phyloP scores from a whole-genome alignment of 2,113 vertebrate genomes.

The Leptocoma aspasia region DNA sequence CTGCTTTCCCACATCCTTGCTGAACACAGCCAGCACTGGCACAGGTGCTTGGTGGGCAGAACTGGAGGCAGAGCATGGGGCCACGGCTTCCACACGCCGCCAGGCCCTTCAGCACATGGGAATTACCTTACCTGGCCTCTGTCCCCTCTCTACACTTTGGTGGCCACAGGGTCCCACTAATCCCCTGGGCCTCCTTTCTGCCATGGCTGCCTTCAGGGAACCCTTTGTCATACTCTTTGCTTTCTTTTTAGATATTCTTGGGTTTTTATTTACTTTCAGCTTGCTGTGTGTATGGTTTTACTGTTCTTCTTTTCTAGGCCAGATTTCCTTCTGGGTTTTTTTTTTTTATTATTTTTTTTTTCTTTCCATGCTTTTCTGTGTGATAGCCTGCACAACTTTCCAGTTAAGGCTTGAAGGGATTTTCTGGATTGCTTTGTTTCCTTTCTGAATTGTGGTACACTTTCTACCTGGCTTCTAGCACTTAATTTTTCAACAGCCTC shows the following conservation, averaged over 20 bases:
- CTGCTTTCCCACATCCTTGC: not conserved
- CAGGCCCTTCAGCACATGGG: not conserved
- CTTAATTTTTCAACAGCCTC: slow-evolving; percentile 3
- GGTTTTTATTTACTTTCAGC: not conserved
- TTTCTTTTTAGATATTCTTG: not conserved
- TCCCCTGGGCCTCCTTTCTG: not conserved
- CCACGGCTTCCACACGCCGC: fast-evolving
- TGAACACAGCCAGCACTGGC: not conserved
- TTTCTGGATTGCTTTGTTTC: not conserved
- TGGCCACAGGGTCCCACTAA: not conserved
- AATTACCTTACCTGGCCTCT: not conserved
- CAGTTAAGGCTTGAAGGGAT: not conserved
- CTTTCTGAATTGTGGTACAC: not conserved
- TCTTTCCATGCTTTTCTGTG: not conserved
- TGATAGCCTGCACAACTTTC: not conserved
- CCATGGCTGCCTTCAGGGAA: fast-evolving
- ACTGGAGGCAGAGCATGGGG: not conserved
- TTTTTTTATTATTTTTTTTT: not conserved
- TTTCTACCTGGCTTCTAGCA: not conserved
- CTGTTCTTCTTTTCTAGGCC: not conserved
- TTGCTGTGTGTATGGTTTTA: not conserved
- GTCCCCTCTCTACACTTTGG: not conserved
- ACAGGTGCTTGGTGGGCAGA: not conserved
- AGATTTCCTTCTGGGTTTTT: not conserved
- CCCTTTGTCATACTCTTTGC: not conserved